Evolutionary conservation across 2,888 invertebrate genomes (phyloP).

Genomic region (Leptura quadrifasciata): DNA sequence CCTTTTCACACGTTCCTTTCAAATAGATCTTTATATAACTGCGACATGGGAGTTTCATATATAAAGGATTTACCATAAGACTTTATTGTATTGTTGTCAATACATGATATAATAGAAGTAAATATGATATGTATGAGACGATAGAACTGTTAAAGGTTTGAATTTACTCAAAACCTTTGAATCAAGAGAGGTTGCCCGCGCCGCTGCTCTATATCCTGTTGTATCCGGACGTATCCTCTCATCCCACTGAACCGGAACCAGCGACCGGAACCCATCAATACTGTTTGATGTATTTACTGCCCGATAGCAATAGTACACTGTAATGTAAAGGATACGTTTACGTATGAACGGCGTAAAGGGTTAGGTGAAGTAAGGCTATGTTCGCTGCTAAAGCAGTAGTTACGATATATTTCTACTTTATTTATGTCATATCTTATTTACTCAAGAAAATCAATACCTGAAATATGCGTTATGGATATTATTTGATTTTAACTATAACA

Average conservation of each 20-base stretch:
- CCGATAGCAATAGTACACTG: constrained; percentile 51
- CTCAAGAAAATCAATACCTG: neutral
- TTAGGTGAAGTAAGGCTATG: neutral
- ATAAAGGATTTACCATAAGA: too few relatives aligned
- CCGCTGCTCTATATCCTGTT: constrained; percentile 57
- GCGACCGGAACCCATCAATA: constrained; percentile 71
- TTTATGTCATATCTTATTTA: neutral
- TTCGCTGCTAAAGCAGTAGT: constrained; percentile 9
- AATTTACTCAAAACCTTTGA: constrained; percentile 28
- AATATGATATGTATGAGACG: neutral
- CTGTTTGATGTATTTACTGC: constrained; percentile 70
- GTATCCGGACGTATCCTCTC: constrained; percentile 61
- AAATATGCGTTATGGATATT: too few relatives aligned
- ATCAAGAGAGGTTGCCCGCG: constrained; percentile 29
- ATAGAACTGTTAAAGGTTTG: constrained; percentile 6
- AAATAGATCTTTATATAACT: too few relatives aligned
- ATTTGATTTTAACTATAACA: too few relatives aligned
- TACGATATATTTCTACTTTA: neutral
- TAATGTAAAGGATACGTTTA: constrained; percentile 43
- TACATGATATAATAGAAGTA: neutral
- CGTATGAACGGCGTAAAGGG: constrained; percentile 32
- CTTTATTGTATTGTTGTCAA: too few relatives aligned
- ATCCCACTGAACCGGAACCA: constrained; percentile 65
- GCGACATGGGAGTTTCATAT: too few relatives aligned
- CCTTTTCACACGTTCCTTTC: too few relatives aligned